These are phyloP conservation scores for Idaea dimidiata DNA, from an alignment of 2,888 invertebrate species.

Conservation along the genomic window DNA sequence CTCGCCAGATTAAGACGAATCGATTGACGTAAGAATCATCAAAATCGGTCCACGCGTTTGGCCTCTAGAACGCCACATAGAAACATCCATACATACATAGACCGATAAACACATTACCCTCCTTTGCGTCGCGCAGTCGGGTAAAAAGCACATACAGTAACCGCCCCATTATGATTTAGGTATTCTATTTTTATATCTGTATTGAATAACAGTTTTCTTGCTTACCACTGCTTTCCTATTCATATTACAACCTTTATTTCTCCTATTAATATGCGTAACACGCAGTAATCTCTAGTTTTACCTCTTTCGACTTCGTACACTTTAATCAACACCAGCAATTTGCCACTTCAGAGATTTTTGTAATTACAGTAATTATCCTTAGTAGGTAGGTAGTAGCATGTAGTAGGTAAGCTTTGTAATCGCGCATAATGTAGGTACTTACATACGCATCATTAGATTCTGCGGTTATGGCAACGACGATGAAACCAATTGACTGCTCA, in stretches of 20 bases:
- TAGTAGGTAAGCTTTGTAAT: constrained; percentile 12
- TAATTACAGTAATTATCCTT: background rate
- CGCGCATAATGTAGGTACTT: constrained; percentile 14
- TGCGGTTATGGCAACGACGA: no score
- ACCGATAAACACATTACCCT: no score
- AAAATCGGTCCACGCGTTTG: no score
- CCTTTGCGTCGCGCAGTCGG: no score
- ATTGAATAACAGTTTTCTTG: background rate
- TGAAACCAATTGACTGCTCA: no score
- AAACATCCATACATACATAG: no score
- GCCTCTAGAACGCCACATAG: no score
- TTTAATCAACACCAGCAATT: background rate
- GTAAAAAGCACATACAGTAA: no score
- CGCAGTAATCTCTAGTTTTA: constrained; percentile 5
- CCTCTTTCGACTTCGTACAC: background rate
- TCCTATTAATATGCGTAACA: background rate
- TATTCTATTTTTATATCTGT: background rate
- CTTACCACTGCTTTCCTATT: background rate
- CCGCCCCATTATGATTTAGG: background rate
- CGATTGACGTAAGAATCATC: no score
- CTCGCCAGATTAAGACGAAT: no score
- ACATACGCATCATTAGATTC: constrained; percentile 14
- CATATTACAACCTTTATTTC: no score
- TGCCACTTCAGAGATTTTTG: constrained; percentile 1
- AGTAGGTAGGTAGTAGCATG: no score